Conservation (phyloP, 2,113 vertebrate genomes). For the Orthochromis indermauri region DNA sequence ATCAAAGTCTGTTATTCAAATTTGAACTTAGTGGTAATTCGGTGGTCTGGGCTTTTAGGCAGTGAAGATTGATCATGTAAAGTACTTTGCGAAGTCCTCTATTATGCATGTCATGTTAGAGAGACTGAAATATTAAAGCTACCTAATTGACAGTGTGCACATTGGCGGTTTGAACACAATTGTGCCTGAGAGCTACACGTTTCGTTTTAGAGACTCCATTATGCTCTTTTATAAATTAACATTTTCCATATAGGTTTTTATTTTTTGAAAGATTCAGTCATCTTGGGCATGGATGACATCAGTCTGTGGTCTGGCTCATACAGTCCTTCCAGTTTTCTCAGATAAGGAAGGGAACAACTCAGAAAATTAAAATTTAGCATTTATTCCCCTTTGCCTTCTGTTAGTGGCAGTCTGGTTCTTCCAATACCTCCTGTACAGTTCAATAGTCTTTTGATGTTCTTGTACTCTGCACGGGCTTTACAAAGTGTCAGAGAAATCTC, state of each 20-base stretch:
- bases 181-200: not conserved
- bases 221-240: not conserved
- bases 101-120: not conserved
- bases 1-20: not conserved
- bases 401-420: not conserved
- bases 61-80: not conserved
- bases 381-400: not conserved
- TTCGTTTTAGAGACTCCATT: not conserved
- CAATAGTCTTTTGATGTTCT: not conserved
- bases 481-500: not conserved
- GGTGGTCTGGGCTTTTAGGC: not conserved
- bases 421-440: not conserved
- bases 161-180: not conserved
- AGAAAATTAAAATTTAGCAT: fast-evolving
- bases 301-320: not conserved
- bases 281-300: not conserved
- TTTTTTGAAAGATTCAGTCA: not conserved
- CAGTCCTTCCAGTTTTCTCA: not conserved
- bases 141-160: not conserved
- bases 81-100: not conserved
- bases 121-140: not conserved
- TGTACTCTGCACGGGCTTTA: not conserved
- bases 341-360: not conserved
- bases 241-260: not conserved
- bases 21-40: not conserved